Conservation (phyloP, 2,797 vertebrate species). For the Cuniculus paca region DNA sequence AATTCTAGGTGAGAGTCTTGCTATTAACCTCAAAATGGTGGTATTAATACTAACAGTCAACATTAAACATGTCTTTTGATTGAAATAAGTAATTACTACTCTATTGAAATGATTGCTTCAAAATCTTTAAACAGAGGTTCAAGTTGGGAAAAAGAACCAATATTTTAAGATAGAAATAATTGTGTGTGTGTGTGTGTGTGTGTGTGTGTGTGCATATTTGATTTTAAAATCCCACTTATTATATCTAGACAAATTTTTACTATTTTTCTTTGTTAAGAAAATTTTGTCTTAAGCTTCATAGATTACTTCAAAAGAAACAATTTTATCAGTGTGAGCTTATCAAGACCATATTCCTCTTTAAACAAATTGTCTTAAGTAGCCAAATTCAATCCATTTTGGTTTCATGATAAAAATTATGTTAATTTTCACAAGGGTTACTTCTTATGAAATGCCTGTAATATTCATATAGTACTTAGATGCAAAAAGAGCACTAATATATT, state of each 20-base stretch:
- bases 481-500: conserved; percentile 27
- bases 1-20: not conserved
- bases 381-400: conserved; percentile 30
- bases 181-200: not conserved
- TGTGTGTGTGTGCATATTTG: not conserved
- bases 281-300: not conserved
- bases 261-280: conserved; percentile 8
- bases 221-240: conserved; percentile 2
- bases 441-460: not conserved
- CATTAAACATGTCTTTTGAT: conserved; percentile 20
- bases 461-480: conserved; percentile 50
- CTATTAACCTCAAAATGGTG: not conserved
- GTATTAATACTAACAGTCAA: not conserved
- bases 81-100: conserved; percentile 1
- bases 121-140: conserved; percentile 30
- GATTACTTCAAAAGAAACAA: not conserved
- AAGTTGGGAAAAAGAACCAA: not conserved
- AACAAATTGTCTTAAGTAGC: conserved; percentile 50
- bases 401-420: conserved; percentile 32
- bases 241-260: conserved; percentile 37
- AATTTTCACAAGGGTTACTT: conserved; percentile 41
- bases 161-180: conserved; percentile 40
- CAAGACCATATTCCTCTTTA: not conserved
- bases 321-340: not conserved
- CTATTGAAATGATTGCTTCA: not conserved